phyloP scores from a whole-genome alignment of 2,113 vertebrate genomes.

The Macrotis lagotis region DNA sequence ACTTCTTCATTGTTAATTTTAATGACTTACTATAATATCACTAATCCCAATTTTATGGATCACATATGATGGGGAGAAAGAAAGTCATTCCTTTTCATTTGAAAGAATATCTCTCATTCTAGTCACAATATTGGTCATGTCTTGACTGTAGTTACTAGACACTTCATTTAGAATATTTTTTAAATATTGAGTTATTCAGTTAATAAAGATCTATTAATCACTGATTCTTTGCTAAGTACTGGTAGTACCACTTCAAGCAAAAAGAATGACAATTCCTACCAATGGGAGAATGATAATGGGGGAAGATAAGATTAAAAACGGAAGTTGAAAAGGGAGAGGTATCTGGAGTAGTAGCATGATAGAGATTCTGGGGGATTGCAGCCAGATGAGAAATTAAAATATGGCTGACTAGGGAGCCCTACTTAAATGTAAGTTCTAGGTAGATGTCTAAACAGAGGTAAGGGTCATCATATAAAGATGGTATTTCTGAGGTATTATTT shows the following conservation, averaged over 20 bases:
- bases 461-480: neutral
- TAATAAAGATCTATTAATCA: neutral
- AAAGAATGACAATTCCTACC: neutral
- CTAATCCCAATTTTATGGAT: neutral
- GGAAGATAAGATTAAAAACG: neutral
- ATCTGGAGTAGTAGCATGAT: neutral
- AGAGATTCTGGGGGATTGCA: neutral
- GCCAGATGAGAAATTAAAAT: neutral
- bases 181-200: neutral
- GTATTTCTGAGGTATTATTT: neutral
- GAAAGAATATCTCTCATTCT: neutral
- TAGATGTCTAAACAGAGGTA: neutral
- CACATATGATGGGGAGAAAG: neutral
- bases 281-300: neutral
- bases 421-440: neutral
- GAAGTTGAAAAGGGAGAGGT: neutral
- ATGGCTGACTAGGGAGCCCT: neutral
- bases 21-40: neutral
- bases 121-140: neutral
- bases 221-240: neutral
- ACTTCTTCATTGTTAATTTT: neutral
- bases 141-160: neutral
- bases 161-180: neutral
- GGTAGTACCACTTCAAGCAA: neutral
- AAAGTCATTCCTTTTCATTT: neutral